A percentile compares a stretch with the other conserved stretches of the same genome.
phyloP scores from a whole-genome alignment of 2,113 vertebrate genomes.

The Epinephelus moara region DNA sequence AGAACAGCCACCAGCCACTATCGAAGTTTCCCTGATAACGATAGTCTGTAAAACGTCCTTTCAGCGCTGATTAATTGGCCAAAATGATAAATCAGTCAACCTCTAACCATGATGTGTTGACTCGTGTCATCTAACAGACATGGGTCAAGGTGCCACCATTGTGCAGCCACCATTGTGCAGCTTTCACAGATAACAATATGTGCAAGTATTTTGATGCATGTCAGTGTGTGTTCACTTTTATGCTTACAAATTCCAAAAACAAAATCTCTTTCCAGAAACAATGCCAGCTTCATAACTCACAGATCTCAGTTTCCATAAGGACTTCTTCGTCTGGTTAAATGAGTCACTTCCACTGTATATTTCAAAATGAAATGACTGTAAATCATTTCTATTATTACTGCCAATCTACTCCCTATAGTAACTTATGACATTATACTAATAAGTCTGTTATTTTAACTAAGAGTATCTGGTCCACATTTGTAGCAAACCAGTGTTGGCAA shows the following conservation, averaged over 20 bases:
- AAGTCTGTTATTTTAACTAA: not conserved
- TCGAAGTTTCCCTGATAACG: too few species aligned
- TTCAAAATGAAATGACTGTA: not conserved
- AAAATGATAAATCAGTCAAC: too few species aligned
- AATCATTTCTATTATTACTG: not conserved
- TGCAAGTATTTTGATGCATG: not conserved
- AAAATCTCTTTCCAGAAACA: not conserved
- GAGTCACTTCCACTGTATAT: not conserved
- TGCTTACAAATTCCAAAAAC: not conserved
- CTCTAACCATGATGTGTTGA: not conserved
- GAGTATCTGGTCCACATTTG: not conserved
- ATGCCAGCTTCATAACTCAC: not conserved
- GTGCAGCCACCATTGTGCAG: not conserved
- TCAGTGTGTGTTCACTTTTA: not conserved
- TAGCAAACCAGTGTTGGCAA: conserved; percentile 1
- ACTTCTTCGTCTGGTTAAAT: not conserved
- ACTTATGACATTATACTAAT: not conserved
- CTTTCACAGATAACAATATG: not conserved
- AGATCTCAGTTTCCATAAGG: not conserved
- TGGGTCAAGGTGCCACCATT: not conserved
- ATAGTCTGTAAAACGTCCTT: too few species aligned
- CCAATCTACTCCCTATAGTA: not conserved
- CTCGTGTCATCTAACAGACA: not conserved
- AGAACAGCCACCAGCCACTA: too few species aligned
- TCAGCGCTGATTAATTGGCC: too few species aligned